Base-by-base conservation (phyloP, 2,113 vertebrate species). In the Austrofundulus limnaeus region DNA sequence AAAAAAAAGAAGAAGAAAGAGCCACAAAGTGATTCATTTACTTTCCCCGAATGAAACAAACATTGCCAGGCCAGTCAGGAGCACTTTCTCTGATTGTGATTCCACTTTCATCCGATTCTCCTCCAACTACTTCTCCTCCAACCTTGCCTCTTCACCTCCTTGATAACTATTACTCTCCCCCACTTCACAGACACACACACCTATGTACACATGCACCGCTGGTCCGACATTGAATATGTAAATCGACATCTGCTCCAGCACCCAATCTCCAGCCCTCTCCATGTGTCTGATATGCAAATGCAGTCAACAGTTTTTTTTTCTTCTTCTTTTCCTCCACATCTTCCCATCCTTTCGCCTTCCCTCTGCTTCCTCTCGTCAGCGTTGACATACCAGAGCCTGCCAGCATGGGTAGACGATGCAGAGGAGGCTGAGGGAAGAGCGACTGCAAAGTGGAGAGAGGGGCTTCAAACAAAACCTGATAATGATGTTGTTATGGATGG, bases 161-260 rank as follows among this genome's bases (percentile, higher is more conserved):
- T 76, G 77, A 79, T 70, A 86, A 74, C 54, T 59, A 70, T 66
- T 84, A 76, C 60, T 28, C 53, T 37, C 51, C 28, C 21, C 15
- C 20, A 10, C 1, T 23, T 10, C 43, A 8, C 46, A 48, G 37
- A 66, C 43, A 48, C 63, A 61, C 71, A 75, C 76, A 83, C 75
- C 61, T 72, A 66, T 71, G 75, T 73, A 72, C 73, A 83, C 82
- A 82, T 71, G 65, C 76, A 89, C 75, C 79, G 24, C 74, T 85
- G 75, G 83, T 83, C 84, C 76, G 2, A 75, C 48, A 79, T 84
- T 83, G 89, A 91, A 91, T 92, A 93, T 93, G 92, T 84, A 93
- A 92, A 92, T 91, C 84, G 77, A 91, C 91, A 93, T 92, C 91
- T 92, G 92, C 91, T 91, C 86, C 76, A 72, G 87, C 85, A 88